Conservation (phyloP, 2,113 vertebrate species). For the Origma solitaria region DNA sequence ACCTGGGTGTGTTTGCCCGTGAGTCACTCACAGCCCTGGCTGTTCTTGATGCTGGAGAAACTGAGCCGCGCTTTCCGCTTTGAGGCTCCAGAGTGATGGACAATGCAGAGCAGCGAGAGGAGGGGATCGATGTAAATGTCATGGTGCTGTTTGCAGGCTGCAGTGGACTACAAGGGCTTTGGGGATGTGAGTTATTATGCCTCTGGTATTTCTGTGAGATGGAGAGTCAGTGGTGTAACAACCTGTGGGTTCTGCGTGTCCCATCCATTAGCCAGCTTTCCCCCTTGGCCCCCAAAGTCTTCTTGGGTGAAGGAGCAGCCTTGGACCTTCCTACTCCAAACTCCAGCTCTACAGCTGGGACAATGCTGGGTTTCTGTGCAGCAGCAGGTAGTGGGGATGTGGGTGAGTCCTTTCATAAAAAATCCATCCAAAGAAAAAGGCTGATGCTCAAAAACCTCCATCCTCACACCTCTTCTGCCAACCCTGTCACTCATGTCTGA, state of each 20-base stretch:
- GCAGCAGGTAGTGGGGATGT: background rate
- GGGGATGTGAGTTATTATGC: background rate
- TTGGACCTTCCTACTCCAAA: background rate
- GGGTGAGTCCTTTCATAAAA: background rate
- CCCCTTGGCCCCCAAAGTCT: accelerated
- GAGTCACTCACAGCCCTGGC: background rate
- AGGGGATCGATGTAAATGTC: background rate
- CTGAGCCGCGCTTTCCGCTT: accelerated
- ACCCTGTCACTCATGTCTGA: background rate
- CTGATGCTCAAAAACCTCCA: background rate
- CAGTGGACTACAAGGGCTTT: background rate
- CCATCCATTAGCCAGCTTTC: accelerated
- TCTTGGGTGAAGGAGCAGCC: background rate
- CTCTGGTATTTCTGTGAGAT: background rate
- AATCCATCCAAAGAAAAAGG: background rate
- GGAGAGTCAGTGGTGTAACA: background rate
- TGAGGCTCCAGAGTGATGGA: background rate
- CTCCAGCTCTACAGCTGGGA: background rate
- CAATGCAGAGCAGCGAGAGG: accelerated
- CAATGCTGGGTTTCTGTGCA: background rate
- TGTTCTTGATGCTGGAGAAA: background rate
- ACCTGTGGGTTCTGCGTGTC: background rate
- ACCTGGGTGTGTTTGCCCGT: accelerated
- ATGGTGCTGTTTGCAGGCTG: background rate
- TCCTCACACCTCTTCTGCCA: background rate